Evolutionary conservation across 2,113 vertebrate genomes (phyloP).

Genomic region (Rutilus rutilus): DNA sequence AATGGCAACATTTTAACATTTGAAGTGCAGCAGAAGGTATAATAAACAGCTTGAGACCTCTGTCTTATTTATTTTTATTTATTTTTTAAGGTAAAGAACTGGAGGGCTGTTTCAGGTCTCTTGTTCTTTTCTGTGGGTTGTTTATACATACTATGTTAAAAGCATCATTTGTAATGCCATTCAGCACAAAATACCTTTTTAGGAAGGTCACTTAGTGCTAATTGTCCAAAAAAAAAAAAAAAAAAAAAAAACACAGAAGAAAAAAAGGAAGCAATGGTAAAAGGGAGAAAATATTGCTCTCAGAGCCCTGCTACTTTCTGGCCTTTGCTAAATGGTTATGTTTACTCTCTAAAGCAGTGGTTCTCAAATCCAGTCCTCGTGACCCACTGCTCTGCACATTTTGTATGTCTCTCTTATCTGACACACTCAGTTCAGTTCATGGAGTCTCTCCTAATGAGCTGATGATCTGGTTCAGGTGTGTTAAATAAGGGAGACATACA

Average conservation of each 20-base stretch:
- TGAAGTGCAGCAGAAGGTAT: slow-evolving; percentile 9
- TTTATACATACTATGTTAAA: slow-evolving; percentile 39
- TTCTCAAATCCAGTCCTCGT: too few species aligned
- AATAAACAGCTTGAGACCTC: slow-evolving; percentile 29
- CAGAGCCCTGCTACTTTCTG: background rate
- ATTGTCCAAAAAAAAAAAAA: slow-evolving; percentile 37
- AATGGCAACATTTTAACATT: slow-evolving; percentile 28
- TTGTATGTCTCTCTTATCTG: too few species aligned
- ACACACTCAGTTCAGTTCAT: too few species aligned
- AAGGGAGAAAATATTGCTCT: background rate
- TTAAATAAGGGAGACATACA: too few species aligned
- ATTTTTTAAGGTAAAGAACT: background rate
- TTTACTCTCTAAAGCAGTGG: background rate
- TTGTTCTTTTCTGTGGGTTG: slow-evolving; percentile 39
- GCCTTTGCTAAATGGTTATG: background rate
- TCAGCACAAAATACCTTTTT: background rate
- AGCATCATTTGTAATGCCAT: background rate
- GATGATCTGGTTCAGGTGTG: too few species aligned
- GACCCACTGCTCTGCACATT: too few species aligned
- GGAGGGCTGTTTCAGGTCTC: slow-evolving; percentile 33
- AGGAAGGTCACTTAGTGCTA: slow-evolving; percentile 3
- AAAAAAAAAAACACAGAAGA: background rate
- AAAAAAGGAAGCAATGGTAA: background rate
- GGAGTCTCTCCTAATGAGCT: too few species aligned
- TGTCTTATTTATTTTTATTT: background rate